Evolutionary conservation across 2,797 vertebrate genomes (phyloP).

Genomic region (Danio tinwini): DNA sequence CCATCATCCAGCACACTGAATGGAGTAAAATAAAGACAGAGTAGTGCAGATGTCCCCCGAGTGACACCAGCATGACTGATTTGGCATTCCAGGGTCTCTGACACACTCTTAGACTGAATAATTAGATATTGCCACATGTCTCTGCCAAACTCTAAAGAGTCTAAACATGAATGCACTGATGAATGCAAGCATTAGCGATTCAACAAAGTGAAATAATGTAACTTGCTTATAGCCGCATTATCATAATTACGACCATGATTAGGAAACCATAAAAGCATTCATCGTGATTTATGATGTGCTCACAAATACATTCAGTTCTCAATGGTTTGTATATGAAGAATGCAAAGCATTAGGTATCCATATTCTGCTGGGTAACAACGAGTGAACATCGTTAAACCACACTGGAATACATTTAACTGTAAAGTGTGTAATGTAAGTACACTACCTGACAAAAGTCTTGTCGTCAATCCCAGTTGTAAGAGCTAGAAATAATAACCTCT

Average conservation of each 20-base stretch:
- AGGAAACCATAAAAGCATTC: conserved; percentile 61
- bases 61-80: conserved; percentile 55
- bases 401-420: conserved; percentile 9
- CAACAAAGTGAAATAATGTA: conserved; percentile 62
- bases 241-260: conserved; percentile 64
- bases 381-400: conserved; percentile 20
- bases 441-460: too few relatives aligned
- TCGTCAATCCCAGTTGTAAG: too few relatives aligned
- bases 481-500: too few relatives aligned
- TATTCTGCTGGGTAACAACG: conserved; percentile 19
- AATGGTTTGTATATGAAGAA: conserved; percentile 39
- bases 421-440: conserved; percentile 1
- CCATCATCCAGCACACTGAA: conserved; percentile 50
- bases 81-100: conserved; percentile 52
- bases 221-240: conserved; percentile 60
- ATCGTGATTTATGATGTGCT: conserved; percentile 62
- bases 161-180: conserved; percentile 50
- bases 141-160: conserved; percentile 44
- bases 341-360: conserved; percentile 20
- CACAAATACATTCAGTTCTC: conserved; percentile 30
- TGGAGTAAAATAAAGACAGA: conserved; percentile 53
- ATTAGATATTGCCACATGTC: conserved; percentile 55
- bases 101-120: conserved; percentile 55
- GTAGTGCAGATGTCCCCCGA: conserved; percentile 55
- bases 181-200: conserved; percentile 57